Evolutionary conservation across 2,113 vertebrate genomes (phyloP).

Genomic region (Sula dactylatra): DNA sequence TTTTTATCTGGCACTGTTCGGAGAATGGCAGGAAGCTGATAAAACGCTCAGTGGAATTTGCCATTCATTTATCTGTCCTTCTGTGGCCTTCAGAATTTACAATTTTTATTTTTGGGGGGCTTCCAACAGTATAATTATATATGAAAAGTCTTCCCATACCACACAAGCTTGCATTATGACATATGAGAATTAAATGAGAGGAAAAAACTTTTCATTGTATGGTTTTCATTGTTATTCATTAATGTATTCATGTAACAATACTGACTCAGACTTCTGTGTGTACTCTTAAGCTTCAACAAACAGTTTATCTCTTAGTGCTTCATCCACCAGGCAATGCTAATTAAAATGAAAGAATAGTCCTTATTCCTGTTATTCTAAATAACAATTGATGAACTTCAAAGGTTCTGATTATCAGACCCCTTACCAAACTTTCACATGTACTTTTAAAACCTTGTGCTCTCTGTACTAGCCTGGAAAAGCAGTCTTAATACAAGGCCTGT

Average conservation of each 20-base stretch:
- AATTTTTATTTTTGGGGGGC: constrained; percentile 40
- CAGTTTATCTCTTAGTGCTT: constrained; percentile 58
- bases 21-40: constrained; percentile 69
- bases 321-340: constrained; percentile 49
- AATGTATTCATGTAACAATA: constrained; percentile 69
- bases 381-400: constrained; percentile 48
- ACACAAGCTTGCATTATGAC: constrained; percentile 59
- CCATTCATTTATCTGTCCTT: constrained; percentile 77
- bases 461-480: not conserved
- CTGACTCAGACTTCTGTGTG: constrained; percentile 34
- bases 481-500: not conserved
- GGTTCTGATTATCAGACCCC: constrained; percentile 35
- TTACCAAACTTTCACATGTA: not conserved
- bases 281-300: constrained; percentile 66
- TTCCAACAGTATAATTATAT: constrained; percentile 72
- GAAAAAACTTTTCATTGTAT: constrained; percentile 70
- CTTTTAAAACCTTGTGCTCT: not conserved
- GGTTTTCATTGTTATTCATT: constrained; percentile 71
- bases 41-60: constrained; percentile 72
- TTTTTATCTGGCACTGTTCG: constrained; percentile 62
- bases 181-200: constrained; percentile 72
- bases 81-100: constrained; percentile 68
- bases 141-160: constrained; percentile 69
- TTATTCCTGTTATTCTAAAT: constrained; percentile 55
- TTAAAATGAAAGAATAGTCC: constrained; percentile 63